A percentile compares a stretch with the other conserved stretches of the same genome.
Conservation (phyloP, 2,888 invertebrate genomes). For the Rotaria sp. region DNA sequence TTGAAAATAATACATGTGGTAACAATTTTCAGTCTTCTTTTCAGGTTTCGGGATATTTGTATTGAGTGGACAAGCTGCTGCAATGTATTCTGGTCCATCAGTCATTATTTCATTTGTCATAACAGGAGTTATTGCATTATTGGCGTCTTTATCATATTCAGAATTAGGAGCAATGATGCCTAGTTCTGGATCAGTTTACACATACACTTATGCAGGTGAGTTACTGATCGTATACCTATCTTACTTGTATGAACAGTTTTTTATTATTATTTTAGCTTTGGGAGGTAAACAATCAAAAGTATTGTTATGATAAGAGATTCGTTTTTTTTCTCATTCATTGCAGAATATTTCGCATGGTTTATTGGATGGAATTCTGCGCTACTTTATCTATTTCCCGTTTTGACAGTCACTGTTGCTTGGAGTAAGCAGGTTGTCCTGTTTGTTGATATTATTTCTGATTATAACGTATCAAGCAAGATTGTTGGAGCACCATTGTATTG, state of each 20-base stretch:
- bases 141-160: too few relatives aligned
- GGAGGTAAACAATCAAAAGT: neutral
- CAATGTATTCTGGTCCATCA: too few relatives aligned
- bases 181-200: neutral
- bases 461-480: neutral
- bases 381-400: neutral
- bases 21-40: too few relatives aligned
- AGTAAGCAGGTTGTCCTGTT: neutral
- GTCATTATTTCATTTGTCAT: too few relatives aligned
- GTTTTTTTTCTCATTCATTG: neutral
- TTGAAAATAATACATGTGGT: too few relatives aligned
- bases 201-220: neutral
- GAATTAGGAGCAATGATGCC: neutral
- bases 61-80: too few relatives aligned
- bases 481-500: neutral
- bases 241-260: neutral
- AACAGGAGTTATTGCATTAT: too few relatives aligned
- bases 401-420: neutral
- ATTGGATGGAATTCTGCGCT: neutral
- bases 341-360: slow-evolving; percentile 1
- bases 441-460: neutral
- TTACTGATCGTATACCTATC: neutral
- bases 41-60: too few relatives aligned
- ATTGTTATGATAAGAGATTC: accelerated
- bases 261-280: neutral